phyloP scores from a whole-genome alignment of 2,113 vertebrate species.

The Upupa epops region DNA sequence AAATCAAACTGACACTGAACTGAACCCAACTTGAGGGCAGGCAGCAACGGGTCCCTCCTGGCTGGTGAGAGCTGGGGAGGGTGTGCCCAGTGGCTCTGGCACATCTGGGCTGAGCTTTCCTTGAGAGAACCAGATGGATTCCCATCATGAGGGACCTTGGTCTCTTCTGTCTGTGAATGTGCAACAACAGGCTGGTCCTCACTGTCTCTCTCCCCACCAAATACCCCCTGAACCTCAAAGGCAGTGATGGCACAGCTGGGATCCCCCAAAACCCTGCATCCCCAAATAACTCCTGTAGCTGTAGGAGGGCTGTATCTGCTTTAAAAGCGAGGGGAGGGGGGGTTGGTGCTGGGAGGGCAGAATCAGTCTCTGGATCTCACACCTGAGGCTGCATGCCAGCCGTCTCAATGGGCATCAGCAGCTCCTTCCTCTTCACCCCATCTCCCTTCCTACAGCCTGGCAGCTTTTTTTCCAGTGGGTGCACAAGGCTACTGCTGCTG shows the following conservation, averaged over 20 bases:
- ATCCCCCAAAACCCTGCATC: neutral
- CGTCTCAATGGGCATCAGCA: neutral
- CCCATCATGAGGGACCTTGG: neutral
- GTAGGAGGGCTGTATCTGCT: neutral
- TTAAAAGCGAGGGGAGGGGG: neutral
- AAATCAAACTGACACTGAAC: neutral
- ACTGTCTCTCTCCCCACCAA: too few relatives aligned
- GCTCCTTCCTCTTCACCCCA: neutral
- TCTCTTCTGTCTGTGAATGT: rapidly evolving
- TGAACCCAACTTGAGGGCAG: neutral
- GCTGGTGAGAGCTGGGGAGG: neutral
- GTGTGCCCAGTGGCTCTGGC: neutral
- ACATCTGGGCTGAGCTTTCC: neutral
- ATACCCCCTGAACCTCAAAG: neutral
- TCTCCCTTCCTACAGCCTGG: neutral
- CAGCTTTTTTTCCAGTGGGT: neutral
- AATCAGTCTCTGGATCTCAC: neutral
- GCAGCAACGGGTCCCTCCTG: neutral
- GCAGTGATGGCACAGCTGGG: neutral
- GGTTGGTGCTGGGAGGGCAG: rapidly evolving
- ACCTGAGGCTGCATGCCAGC: neutral
- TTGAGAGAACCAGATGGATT: neutral
- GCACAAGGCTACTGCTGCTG: rapidly evolving
- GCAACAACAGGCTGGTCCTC: rapidly evolving
- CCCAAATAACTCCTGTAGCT: neutral